These are phyloP conservation scores for Acrocyrtus sp. DNA, from an alignment of 2,888 invertebrate species.

Conservation along the genomic window DNA sequence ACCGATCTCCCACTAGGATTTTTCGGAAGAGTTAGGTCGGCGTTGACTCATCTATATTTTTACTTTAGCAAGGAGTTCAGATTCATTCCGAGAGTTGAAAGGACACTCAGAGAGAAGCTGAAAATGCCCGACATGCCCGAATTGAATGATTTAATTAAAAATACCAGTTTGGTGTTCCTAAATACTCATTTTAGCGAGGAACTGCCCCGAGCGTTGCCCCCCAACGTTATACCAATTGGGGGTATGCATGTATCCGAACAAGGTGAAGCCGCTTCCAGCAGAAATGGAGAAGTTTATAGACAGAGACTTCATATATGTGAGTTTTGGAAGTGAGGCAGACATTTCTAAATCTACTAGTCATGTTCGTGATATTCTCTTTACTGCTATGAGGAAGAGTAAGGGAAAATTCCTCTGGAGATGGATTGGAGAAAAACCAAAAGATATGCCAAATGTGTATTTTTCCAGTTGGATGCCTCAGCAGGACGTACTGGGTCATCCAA, in stretches of 20 bases:
- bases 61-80: slow-evolving; percentile 16
- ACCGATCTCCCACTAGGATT: slow-evolving; percentile 40
- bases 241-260: slow-evolving; percentile 55
- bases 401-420: slow-evolving; percentile 55
- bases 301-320: slow-evolving; percentile 56
- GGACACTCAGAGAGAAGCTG: slow-evolving; percentile 34
- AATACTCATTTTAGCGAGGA: slow-evolving; percentile 56
- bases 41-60: slow-evolving; percentile 20
- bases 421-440: slow-evolving; percentile 44
- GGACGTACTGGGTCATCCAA: slow-evolving; percentile 53
- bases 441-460: slow-evolving; percentile 51
- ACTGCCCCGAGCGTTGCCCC: slow-evolving; percentile 44
- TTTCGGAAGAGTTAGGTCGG: slow-evolving; percentile 24
- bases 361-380: slow-evolving; percentile 38
- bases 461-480: slow-evolving; percentile 57
- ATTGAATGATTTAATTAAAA: slow-evolving; percentile 28
- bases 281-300: slow-evolving; percentile 44
- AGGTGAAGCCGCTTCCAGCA: slow-evolving; percentile 38
- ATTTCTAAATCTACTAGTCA: slow-evolving; percentile 33
- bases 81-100: slow-evolving; percentile 16
- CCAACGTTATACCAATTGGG: slow-evolving; percentile 41
- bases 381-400: slow-evolving; percentile 34
- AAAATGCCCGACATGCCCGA: slow-evolving; percentile 49
- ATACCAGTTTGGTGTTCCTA: slow-evolving; percentile 39
- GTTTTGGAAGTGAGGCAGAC: slow-evolving; percentile 57